These are phyloP conservation scores for Pipa parva DNA, from an alignment of 2,113 vertebrate species.

Conservation along the genomic window DNA sequence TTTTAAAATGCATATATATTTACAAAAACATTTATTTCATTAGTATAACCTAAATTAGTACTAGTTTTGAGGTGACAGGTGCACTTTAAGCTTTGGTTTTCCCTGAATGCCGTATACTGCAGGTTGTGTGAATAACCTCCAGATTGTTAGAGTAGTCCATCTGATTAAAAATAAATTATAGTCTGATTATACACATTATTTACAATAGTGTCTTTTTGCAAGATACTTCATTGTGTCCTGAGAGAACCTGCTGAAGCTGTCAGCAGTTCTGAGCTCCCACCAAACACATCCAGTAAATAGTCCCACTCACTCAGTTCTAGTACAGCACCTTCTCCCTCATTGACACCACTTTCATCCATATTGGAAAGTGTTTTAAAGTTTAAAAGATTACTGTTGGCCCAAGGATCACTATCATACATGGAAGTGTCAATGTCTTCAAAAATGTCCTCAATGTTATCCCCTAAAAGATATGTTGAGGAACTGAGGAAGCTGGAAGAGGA, in stretches of 20 bases:
- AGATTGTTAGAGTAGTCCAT: background rate
- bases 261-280: constrained; percentile 49
- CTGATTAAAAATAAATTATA: constrained; percentile 32
- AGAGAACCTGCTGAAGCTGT: constrained; percentile 17
- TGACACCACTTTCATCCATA: constrained; percentile 30
- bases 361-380: constrained; percentile 45
- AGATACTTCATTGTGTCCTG: constrained; percentile 13
- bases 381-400: constrained; percentile 39
- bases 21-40: too few relatives aligned
- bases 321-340: constrained; percentile 16
- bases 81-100: too few relatives aligned
- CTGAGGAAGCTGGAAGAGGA: constrained; percentile 24
- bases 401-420: constrained; percentile 61
- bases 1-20: too few relatives aligned
- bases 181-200: constrained; percentile 7
- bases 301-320: constrained; percentile 52
- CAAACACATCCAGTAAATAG: constrained; percentile 57
- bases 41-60: too few relatives aligned
- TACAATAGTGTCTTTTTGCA: constrained; percentile 39
- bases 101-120: background rate
- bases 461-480: constrained; percentile 52
- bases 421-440: constrained; percentile 65
- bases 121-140: background rate
- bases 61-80: too few relatives aligned
- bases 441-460: constrained; percentile 54